Conservation (phyloP, 2,797 vertebrate genomes). For the Gambusia yucatana region DNA sequence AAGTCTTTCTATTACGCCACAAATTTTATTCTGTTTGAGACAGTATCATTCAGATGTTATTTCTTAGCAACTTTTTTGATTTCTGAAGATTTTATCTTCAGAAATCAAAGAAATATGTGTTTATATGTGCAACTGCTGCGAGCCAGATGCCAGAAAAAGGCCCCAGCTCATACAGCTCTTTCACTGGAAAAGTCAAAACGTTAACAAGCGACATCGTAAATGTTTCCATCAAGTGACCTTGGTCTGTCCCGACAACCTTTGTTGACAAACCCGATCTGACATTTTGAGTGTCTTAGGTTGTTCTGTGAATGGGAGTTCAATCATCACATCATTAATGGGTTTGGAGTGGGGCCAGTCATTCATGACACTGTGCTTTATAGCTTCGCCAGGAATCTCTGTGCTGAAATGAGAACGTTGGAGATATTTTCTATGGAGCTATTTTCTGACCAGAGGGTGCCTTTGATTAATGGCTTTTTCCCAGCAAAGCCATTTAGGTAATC, state of each 20-base stretch:
- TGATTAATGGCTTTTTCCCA: conserved; percentile 91
- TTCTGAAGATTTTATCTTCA: conserved; percentile 31
- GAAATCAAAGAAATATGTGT: background rate
- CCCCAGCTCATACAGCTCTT: background rate
- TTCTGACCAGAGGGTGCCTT: conserved; percentile 86
- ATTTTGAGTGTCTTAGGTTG: conserved; percentile 93
- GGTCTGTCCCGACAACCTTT: conserved; percentile 82
- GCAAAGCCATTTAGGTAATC: conserved; percentile 88
- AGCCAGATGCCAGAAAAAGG: conserved; percentile 18
- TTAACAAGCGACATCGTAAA: conserved; percentile 65
- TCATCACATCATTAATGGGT: conserved; percentile 80
- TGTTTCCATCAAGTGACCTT: conserved; percentile 86
- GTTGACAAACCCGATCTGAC: conserved; percentile 91
- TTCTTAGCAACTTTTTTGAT: conserved; percentile 46
- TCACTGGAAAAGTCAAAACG: conserved; percentile 30
- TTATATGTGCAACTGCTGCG: conserved; percentile 19
- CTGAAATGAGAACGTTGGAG: conserved; percentile 92
- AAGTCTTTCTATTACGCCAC: conserved; percentile 22
- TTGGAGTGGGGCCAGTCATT: conserved; percentile 85
- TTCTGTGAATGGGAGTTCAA: conserved; percentile 88
- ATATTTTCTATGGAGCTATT: conserved; percentile 94
- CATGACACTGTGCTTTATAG: conserved; percentile 90
- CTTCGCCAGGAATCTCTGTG: conserved; percentile 88
- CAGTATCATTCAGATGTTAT: conserved; percentile 45
- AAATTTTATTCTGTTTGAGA: conserved; percentile 47